Evolutionary conservation across 2,888 invertebrate species (phyloP).

Genomic region (Sympetrum striolatum): DNA sequence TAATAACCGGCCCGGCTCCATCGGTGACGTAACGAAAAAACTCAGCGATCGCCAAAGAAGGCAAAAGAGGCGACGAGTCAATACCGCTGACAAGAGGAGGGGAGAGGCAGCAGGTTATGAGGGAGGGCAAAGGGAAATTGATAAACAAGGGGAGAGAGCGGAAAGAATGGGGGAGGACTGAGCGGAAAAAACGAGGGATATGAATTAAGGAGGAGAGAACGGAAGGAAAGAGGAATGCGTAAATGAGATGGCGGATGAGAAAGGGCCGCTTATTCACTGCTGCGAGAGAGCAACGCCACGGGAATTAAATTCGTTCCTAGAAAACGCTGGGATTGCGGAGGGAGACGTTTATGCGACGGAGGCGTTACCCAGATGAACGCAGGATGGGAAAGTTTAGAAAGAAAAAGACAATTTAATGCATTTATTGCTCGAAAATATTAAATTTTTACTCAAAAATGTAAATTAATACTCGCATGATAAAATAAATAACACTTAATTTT

Average conservation of each 20-base stretch:
- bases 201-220: neutral
- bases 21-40: neutral
- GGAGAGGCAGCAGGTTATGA: neutral
- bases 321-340: too few species aligned
- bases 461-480: too few species aligned
- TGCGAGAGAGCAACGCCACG: too few species aligned
- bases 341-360: too few species aligned
- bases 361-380: too few species aligned
- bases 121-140: neutral
- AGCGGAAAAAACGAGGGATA: neutral
- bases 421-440: too few species aligned
- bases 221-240: neutral
- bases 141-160: neutral
- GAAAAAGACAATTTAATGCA: too few species aligned
- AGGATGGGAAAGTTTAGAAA: too few species aligned
- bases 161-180: neutral
- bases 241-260: neutral
- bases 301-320: too few species aligned
- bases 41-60: neutral
- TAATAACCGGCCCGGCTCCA: neutral
- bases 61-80: neutral
- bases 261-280: neutral
- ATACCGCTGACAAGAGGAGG: neutral
- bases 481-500: too few species aligned
- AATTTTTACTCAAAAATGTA: too few species aligned